Evolutionary conservation across 2,113 vertebrate species (phyloP), one percentile per base, ranked within the genome.

Genomic region (Heterotilapia buettikoferi): DNA sequence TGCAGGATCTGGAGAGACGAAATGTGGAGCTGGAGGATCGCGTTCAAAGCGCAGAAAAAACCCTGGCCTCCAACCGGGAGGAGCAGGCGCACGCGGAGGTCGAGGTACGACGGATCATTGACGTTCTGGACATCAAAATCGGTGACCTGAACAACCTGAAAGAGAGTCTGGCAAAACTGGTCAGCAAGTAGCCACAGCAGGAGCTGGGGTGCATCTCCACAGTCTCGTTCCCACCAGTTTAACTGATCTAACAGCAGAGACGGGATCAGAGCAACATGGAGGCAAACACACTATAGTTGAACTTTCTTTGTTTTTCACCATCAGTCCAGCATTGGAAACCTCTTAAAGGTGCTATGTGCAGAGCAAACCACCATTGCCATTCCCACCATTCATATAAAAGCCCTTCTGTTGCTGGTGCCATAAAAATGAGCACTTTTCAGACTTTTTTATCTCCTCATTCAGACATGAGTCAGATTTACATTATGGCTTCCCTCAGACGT

Each of bases 61-160:
- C 91, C 0, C 96, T 99, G 90, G 97, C 97, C 0, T 96, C 97
- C 83, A 97, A 93, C 0, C 89, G 92, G 66, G 96, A 97, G 0
- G 96, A 98, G 84, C 95, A 96, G 83, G 96, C 96, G 56, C 96
- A 96, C 59, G 89, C 97, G 0, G 96, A 97, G 57, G 91, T n/a
- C 0, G 98, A 99, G 85, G 97, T 99, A 66, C 93, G 90, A 84
- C 96, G 94, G 43, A 96, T 97, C 6, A 96, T 98, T 0, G 96
- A 98, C 61, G 95, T 97, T 38, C 96, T 99, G 90, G 98, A 99
- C 1, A 94, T 97, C 86, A 98, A 99, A 95, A 97, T 99, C 50
- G 97, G 97, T 1, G 98, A 99, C 95, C 96, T 99, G 83, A 97
- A 96, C 0, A 97, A 98, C 94, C 95, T 99, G 50, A 95, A 98